Percentiles rank a stretch among this genome's conserved stretches.
phyloP scores from a whole-genome alignment of 2,888 invertebrate genomes.

The Marronus borbonicus region DNA sequence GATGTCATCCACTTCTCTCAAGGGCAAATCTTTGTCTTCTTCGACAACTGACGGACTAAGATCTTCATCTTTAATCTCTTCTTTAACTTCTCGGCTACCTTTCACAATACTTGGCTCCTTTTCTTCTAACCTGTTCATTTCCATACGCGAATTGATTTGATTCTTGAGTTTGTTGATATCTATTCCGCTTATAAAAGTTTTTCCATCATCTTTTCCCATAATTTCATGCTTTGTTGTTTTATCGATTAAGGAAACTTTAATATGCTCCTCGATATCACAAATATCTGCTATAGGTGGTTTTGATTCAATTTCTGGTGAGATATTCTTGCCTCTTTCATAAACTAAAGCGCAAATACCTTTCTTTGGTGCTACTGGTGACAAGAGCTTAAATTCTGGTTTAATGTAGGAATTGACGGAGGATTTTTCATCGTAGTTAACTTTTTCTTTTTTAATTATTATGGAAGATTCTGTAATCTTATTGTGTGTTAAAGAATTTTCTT shows the following conservation, averaged over 20 bases:
- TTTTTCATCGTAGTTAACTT: background rate
- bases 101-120: background rate
- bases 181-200: background rate
- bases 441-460: constrained; percentile 20
- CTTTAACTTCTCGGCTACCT: background rate
- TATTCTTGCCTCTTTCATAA: constrained; percentile 25
- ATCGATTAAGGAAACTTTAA: constrained; percentile 21
- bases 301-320: background rate
- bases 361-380: constrained; percentile 7
- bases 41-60: background rate
- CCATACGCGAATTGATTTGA: constrained; percentile 37
- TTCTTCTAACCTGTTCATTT: constrained; percentile 16
- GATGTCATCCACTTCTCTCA: background rate
- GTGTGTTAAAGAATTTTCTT: constrained; percentile 58
- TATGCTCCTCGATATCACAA: constrained; percentile 25
- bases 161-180: constrained; percentile 41
- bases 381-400: background rate
- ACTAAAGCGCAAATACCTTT: constrained; percentile 25
- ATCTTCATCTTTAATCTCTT: background rate
- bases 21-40: background rate
- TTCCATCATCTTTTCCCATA: background rate
- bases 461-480: background rate
- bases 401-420: background rate
- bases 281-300: background rate
- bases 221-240: constrained; percentile 6